phyloP scores from a whole-genome alignment of 2,113 vertebrate species.

The Sinocyclocheilus maitianheensis region DNA sequence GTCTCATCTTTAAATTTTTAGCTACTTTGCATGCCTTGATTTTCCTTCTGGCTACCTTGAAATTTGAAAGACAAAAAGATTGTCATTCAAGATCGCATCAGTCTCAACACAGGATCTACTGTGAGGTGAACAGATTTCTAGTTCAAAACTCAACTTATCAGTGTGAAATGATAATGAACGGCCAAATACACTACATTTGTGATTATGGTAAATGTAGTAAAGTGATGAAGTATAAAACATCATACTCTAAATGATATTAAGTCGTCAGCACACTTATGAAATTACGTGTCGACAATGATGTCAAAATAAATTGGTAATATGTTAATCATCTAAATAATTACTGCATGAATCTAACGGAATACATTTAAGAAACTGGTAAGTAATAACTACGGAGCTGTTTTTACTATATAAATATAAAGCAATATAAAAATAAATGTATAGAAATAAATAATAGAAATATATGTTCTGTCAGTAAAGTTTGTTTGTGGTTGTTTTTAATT shows the following conservation, averaged over 20 bases:
- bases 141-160: neutral
- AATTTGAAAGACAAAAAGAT: slow-evolving; percentile 75
- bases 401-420: no score
- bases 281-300: neutral
- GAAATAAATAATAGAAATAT: no score
- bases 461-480: no score
- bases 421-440: no score
- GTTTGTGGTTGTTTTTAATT: no score
- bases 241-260: neutral
- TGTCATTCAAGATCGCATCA: neutral
- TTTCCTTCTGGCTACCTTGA: slow-evolving; percentile 66
- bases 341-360: neutral
- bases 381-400: no score
- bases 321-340: neutral
- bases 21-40: slow-evolving; percentile 58
- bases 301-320: neutral
- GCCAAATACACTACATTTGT: neutral
- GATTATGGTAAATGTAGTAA: neutral
- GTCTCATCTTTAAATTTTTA: slow-evolving; percentile 63
- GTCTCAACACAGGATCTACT: neutral
- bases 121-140: neutral
- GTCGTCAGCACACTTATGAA: neutral
- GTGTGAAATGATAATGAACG: neutral
- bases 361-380: neutral
- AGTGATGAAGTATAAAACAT: neutral